These are phyloP conservation scores for Neolamprologus sp. DNA, from an alignment of 2,113 vertebrate species.

Conservation along the genomic window DNA sequence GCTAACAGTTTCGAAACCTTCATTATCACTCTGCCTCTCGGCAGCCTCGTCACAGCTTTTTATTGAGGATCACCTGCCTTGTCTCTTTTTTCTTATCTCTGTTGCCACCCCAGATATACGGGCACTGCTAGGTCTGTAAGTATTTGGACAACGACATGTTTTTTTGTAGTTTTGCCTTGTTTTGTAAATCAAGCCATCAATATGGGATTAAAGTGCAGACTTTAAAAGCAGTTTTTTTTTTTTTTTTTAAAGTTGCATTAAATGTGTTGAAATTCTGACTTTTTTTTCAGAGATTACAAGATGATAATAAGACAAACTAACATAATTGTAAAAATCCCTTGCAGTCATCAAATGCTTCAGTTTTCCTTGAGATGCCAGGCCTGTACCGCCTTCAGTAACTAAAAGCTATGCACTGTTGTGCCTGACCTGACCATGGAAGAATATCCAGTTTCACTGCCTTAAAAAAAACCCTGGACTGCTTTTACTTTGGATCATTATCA, in stretches of 20 bases:
- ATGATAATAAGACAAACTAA: neutral
- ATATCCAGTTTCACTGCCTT: neutral
- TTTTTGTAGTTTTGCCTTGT: neutral
- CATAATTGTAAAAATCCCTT: neutral
- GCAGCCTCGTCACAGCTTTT: neutral
- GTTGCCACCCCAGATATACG: neutral
- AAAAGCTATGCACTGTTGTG: neutral
- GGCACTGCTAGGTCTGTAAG: neutral
- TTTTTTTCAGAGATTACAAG: neutral
- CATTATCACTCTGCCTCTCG: neutral
- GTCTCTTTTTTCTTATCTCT: neutral
- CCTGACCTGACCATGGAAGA: neutral
- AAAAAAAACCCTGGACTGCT: neutral
- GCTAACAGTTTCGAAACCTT: neutral
- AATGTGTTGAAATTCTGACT: accelerated
- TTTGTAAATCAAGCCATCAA: neutral
- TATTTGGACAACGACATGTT: neutral
- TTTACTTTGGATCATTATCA: neutral
- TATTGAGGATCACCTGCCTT: neutral
- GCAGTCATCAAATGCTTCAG: neutral
- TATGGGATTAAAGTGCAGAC: neutral
- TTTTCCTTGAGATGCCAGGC: neutral
- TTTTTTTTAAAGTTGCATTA: neutral
- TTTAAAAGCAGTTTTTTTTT: neutral
- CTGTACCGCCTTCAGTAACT: neutral